Evolutionary conservation across 2,113 vertebrate species (phyloP), one percentile per base, ranked within the genome.

Genomic region (Balaeniceps rex): DNA sequence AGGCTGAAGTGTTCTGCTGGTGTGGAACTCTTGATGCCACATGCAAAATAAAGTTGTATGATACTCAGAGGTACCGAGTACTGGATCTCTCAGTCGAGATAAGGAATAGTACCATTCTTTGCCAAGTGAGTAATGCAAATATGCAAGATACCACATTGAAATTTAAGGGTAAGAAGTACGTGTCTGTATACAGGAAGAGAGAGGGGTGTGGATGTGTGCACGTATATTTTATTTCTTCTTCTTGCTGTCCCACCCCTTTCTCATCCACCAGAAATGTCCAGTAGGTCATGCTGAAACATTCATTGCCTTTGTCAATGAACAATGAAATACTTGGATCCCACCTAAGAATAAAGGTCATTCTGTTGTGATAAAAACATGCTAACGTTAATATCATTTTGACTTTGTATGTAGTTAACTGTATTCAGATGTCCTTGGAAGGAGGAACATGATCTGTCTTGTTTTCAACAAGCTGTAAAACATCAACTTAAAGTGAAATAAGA

Each of bases 281-380:
- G 12, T 19, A 72, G 68, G 64, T 93, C 76, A 47, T 64, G 15
- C 13, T 38, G 40, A 86, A 77, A 18, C 19, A 11, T 72, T 77
- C 21, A 9, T 84, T 87, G 54, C 60, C 66, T 95, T 79, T 78
- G 61, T 57, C 69, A 47, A 0, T 42, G 61, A 44, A 7, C 6
- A 1, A 19, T 92, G 68, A 71, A 86, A 44, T 78, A 19, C 23
- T 24, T 82, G 61, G 78, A 36, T 85, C 47, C 38, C 64, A 79
- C 58, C 63, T 71, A 36, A 83, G 83, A 88, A 40, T 85, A 80
- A 84, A 96, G 47, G 65, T 91, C 29, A 7, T 68, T 82, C 22
- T 85, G 47, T 52, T 87, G 63, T 77, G 85, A 31, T 89, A 87
- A 69, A 66, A 70, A 44, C 42, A 29, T 16, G 12, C 22, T 49